Evolutionary conservation across 1,140 invertebrate species (phyloP).

Genomic region (Bombus sylvicola): DNA sequence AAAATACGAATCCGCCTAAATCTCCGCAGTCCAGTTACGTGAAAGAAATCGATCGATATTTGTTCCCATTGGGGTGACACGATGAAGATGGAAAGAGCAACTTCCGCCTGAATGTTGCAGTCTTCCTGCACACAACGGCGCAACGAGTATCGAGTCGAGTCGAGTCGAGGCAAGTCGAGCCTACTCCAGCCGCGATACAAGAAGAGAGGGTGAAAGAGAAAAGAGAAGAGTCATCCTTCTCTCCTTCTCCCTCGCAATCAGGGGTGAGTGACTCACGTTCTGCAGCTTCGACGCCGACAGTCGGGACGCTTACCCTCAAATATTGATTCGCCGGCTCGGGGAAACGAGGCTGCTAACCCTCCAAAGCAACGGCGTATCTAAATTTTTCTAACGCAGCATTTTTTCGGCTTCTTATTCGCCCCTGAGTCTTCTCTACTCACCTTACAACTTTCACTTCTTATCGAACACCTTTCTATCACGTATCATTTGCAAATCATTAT

Average conservation of each 20-base stretch:
- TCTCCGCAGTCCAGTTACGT: background rate
- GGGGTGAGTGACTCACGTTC: constrained; percentile 82
- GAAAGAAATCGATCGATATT: background rate
- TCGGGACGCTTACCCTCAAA: constrained; percentile 77
- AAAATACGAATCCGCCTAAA: background rate
- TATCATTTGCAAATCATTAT: background rate
- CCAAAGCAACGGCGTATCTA: constrained; percentile 39
- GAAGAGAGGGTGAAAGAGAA: constrained; percentile 60
- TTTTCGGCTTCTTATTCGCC: constrained; percentile 25
- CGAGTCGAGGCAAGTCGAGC: constrained; percentile 19
- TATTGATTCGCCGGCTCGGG: constrained; percentile 77
- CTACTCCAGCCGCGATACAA: constrained; percentile 4
- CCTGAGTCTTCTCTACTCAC: constrained; percentile 40
- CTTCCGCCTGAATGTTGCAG: background rate
- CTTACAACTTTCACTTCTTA: constrained; percentile 19
- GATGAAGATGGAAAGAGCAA: background rate
- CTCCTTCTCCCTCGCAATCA: constrained; percentile 54
- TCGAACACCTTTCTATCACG: background rate
- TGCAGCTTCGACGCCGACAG: constrained; percentile 74
- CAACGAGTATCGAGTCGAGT: background rate
- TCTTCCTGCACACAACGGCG: constrained; percentile 11
- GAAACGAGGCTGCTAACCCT: constrained; percentile 57
- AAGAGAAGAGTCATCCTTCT: constrained; percentile 61
- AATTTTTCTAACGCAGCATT: constrained; percentile 48
- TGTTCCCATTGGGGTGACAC: background rate